These are phyloP conservation scores for Pseudomyrmex cubaensis DNA, from an alignment of 1,140 invertebrate species.

Conservation along the genomic window DNA sequence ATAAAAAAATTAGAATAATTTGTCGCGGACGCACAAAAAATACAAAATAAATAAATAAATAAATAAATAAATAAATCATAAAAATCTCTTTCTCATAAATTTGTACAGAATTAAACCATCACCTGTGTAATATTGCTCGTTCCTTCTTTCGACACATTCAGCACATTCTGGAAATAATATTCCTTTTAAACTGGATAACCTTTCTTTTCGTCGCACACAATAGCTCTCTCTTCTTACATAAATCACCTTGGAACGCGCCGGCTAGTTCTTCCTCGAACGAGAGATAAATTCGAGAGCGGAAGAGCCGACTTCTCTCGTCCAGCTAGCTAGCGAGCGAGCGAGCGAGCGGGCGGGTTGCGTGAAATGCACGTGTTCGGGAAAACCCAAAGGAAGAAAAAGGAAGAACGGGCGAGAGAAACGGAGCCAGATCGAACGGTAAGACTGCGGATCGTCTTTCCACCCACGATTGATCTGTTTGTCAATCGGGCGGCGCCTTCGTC, in stretches of 20 bases:
- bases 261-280: slow-evolving; percentile 11
- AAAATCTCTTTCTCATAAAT: too few species aligned
- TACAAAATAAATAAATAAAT: too few species aligned
- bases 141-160: not conserved
- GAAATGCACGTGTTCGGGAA: slow-evolving; percentile 27
- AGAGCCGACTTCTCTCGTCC: slow-evolving; percentile 34
- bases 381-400: not conserved
- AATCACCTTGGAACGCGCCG: slow-evolving; percentile 31
- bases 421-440: slow-evolving; percentile 55
- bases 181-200: slow-evolving; percentile 8
- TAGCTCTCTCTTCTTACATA: slow-evolving; percentile 44
- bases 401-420: not conserved
- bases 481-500: slow-evolving; percentile 57
- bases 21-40: not conserved
- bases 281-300: slow-evolving; percentile 53
- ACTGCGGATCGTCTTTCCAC: slow-evolving; percentile 53
- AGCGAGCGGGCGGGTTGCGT: slow-evolving; percentile 24
- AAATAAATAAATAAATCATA: not conserved
- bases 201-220: slow-evolving; percentile 35
- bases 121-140: not conserved
- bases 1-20: not conserved
- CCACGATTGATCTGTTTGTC: slow-evolving; percentile 76
- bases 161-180: slow-evolving; percentile 49
- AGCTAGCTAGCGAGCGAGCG: not conserved
- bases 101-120: not conserved